Base-by-base conservation (phyloP, 2,888 invertebrate genomes). In the Oxyteleia sp. region DNA sequence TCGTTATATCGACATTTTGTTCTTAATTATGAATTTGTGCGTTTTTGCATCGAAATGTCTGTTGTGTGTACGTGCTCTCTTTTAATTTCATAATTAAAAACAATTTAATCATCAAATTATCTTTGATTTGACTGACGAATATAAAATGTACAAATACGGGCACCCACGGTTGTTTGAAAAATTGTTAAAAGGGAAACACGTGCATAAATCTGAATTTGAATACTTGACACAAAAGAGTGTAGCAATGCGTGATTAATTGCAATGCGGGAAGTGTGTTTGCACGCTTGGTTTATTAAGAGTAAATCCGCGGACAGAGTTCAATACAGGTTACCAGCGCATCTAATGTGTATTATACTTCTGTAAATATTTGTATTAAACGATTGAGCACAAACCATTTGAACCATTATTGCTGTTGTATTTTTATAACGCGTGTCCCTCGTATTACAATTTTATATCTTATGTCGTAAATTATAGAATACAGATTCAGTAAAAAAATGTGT, bases 241-340 rank as follows among this genome's bases (percentile, higher is more conserved):
- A 59, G 64, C 64, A 51, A 76, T 78, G 82, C 61, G 72, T 72
- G 76, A 82, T 76, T 78, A 82, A 82, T 76, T 32, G 55, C 68
- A 55, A 71, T 59, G 71, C 59, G 64, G 49, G 45, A 59, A 76
- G 75, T 71, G 64, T 64, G 53, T 71, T 71, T 71, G 63, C 57
- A 76, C 75, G 82, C 82, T 71, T 76, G 82, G 71, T 71, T 82
- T 69, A 75, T 64, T 75, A 63, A 69, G 81, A 69, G 75, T 74
- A 75, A 81, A 75, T 55, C 63, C 51, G 69, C 69, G 63, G 80
- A 64, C 41, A 51, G 68, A 47, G 51, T 68, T 69, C 57, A 68
- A 81, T 72, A 72, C 61, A 63, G 26, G 72, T 74, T 55, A 68
- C 68, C 45, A 10, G n/a, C 18, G 26, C 49, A 47, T 63, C 49